Evolutionary conservation across 2,113 vertebrate species (phyloP), one percentile per base, ranked within the genome.

Genomic region (Thryonomys swinderianus): DNA sequence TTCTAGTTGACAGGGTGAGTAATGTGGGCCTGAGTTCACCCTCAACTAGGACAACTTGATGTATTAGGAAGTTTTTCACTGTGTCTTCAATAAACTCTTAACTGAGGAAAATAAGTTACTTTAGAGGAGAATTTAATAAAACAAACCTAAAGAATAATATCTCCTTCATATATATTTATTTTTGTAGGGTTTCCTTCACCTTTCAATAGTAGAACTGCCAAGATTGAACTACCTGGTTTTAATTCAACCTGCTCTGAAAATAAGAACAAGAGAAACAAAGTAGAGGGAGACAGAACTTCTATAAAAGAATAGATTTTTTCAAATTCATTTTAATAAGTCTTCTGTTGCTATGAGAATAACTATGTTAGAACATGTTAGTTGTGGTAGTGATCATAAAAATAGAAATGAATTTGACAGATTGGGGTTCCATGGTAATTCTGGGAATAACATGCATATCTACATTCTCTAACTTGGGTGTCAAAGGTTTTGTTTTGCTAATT

Each of bases 401-500:
- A 73, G 55, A 88, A 91, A 79, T 85, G 61, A 93, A 62, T 74
- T 83, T 87, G 79, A 92, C 64, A 89, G 59, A 85, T 87, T 95
- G 51, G 13, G 6, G 17, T 85, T 95, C 20, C 73, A 69, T 88
- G 78, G 34, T 95, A 87, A 91, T 94, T 92, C 32, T 85, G 69
- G 37, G 18, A 74, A 92, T 76, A 89, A 96, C 78, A 81, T 79
- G 53, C 55, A 62, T 87, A 81, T 90, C 45, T 92, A 3, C 81
- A 67, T 88, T 94, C 53, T 16, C 25, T 85, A 82, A 23, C 17
- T 40, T 85, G 45, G 6, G 48, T 88, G 62, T 88, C 80, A 95
- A 92, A 92, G 48, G 73, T 94, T 95, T 94, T 88, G 42, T 76
- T 96, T 83, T 88, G 30, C 34, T 90, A 92, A 93, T 95, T 90